Percentiles rank a stretch among this genome's conserved stretches.
phyloP scores from a whole-genome alignment of 2,888 invertebrate species.

The Heteromurus nitidus region DNA sequence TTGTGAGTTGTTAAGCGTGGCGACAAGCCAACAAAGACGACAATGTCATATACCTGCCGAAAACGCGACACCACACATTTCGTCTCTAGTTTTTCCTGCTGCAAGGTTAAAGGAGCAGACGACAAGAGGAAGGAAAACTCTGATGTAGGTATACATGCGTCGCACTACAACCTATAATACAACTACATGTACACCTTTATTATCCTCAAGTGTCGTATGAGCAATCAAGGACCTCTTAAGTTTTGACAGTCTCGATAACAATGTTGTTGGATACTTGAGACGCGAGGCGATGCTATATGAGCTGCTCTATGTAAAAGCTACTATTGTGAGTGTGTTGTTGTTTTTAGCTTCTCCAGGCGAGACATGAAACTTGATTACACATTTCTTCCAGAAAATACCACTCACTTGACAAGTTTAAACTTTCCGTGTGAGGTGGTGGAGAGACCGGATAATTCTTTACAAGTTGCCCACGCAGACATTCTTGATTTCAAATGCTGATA shows the following conservation, averaged over 20 bases:
- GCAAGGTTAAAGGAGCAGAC: background rate
- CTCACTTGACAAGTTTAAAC: too few relatives aligned
- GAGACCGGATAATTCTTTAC: background rate
- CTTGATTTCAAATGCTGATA: background rate
- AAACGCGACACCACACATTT: background rate
- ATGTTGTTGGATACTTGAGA: slow-evolving; percentile 44
- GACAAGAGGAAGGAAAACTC: slow-evolving; percentile 5
- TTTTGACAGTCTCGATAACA: slow-evolving; percentile 40
- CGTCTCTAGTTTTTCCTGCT: background rate
- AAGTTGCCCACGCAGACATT: background rate
- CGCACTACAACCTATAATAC: background rate
- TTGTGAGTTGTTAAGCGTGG: too few relatives aligned
- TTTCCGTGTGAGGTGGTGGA: background rate
- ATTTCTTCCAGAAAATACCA: too few relatives aligned
- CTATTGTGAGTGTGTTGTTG: too few relatives aligned
- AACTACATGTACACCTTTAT: slow-evolving; percentile 20
- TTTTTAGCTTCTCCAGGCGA: slow-evolving; percentile 15
- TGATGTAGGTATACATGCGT: slow-evolving; percentile 15
- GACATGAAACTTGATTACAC: slow-evolving; percentile 4
- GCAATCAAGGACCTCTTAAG: slow-evolving; percentile 51
- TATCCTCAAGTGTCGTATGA: slow-evolving; percentile 49
- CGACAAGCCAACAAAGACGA: too few relatives aligned
- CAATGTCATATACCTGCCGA: too few relatives aligned
- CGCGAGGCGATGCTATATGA: slow-evolving; percentile 18
- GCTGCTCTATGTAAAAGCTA: slow-evolving; percentile 8